Conservation (phyloP, 2,888 invertebrate species). For the Stenolophus ochropezus region DNA sequence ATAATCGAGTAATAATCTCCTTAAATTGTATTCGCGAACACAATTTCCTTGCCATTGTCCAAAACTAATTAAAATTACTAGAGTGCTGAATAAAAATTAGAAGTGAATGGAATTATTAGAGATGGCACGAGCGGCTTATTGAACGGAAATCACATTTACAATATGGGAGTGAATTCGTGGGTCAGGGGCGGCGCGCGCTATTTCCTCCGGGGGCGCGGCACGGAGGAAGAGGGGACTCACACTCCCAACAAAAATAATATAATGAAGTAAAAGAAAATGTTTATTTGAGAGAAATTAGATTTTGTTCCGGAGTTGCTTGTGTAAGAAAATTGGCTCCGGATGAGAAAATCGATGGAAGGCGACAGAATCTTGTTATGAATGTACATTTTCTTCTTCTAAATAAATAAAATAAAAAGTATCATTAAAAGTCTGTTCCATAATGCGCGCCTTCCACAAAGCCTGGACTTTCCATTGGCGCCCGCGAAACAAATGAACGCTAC, state of each 20-base stretch:
- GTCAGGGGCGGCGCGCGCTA: constrained; percentile 19
- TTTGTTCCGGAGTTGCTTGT: constrained; percentile 68
- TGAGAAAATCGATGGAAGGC: constrained; percentile 58
- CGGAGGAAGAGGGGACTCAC: constrained; percentile 63
- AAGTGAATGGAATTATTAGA: constrained; percentile 46
- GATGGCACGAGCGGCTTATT: constrained; percentile 22
- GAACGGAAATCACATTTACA: constrained; percentile 51
- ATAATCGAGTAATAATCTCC: neutral
- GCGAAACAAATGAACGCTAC: neutral
- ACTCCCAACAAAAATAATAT: constrained; percentile 72
- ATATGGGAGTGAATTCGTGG: constrained; percentile 38
- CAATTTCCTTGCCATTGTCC: constrained; percentile 3
- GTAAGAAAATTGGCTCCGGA: constrained; percentile 58
- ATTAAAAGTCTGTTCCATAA: constrained; percentile 56
- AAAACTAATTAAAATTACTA: constrained; percentile 38
- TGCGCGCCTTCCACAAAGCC: neutral
- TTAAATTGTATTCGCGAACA: no score
- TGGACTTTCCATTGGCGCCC: neutral
- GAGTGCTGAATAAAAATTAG: constrained; percentile 36
- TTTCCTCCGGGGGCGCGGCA: neutral
- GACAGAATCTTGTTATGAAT: constrained; percentile 60
- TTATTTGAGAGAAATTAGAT: constrained; percentile 74
- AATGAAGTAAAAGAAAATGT: constrained; percentile 73
- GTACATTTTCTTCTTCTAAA: constrained; percentile 57
- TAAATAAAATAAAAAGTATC: constrained; percentile 57